Evolutionary conservation across 2,797 vertebrate species (phyloP).

Genomic region (Chelmon rostratus): DNA sequence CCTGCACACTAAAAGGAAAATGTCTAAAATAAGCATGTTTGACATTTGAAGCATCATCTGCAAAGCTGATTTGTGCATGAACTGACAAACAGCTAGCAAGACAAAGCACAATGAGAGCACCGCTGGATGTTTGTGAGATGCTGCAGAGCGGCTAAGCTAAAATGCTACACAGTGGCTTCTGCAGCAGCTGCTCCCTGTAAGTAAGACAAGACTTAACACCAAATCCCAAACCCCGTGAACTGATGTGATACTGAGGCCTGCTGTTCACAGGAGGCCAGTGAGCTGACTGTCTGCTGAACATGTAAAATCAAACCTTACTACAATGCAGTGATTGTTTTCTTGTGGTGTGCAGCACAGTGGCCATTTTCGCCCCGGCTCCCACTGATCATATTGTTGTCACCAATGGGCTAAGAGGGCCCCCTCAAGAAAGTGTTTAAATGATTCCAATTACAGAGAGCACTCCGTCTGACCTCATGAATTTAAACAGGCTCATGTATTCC

Average conservation of each 20-base stretch:
- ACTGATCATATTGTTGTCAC: slow-evolving; percentile 33
- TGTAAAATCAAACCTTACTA: background rate
- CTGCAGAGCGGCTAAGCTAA: background rate
- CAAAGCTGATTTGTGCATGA: background rate
- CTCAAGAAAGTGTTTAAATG: slow-evolving; percentile 66
- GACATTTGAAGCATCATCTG: background rate
- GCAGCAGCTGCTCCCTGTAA: background rate
- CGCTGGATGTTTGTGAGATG: background rate
- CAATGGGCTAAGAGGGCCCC: slow-evolving; percentile 39
- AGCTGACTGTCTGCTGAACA: background rate
- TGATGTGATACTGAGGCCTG: background rate
- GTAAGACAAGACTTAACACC: background rate
- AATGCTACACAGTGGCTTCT: background rate
- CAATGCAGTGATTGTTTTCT: background rate
- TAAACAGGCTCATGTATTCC: slow-evolving; percentile 82
- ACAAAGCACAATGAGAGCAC: background rate
- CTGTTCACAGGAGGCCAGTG: background rate
- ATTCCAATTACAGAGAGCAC: slow-evolving; percentile 69
- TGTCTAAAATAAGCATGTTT: background rate
- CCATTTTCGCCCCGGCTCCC: slow-evolving; percentile 3
- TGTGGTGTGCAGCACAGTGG: no score
- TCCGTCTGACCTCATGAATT: slow-evolving; percentile 79
- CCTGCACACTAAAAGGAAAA: background rate
- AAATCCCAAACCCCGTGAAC: background rate
- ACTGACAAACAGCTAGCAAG: background rate